Conservation (phyloP, 2,888 invertebrate genomes). For the Ephialtes manifestator region DNA sequence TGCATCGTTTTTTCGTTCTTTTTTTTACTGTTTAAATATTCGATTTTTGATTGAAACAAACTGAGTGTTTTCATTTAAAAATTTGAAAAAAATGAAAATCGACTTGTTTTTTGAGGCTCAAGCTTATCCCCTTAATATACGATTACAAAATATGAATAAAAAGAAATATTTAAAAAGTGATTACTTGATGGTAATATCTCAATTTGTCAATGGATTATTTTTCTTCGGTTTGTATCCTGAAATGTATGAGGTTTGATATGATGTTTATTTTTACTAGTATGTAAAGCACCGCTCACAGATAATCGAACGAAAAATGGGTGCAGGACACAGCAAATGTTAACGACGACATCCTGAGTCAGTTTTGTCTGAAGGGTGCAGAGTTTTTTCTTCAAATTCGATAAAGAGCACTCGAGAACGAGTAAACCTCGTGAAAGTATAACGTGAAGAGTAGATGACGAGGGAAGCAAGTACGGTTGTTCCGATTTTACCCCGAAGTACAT, state of each 20-base stretch:
- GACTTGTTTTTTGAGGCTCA: too few relatives aligned
- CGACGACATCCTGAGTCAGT: conserved; percentile 6
- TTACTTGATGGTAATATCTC: not conserved
- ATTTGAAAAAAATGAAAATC: too few relatives aligned
- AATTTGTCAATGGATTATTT: not conserved
- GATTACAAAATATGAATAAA: too few relatives aligned
- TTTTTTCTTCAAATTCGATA: conserved; percentile 31
- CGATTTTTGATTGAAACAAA: too few relatives aligned
- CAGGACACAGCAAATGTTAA: not conserved
- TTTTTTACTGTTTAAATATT: too few relatives aligned
- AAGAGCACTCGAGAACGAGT: conserved; percentile 33
- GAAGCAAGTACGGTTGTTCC: conserved; percentile 15
- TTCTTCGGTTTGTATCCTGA: not conserved
- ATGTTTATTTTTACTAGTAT: not conserved
- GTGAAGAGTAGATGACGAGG: conserved; percentile 50
- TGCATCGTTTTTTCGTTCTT: too few relatives aligned
- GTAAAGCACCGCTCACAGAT: not conserved
- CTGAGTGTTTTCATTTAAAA: too few relatives aligned
- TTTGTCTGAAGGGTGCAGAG: not conserved
- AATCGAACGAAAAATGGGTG: not conserved
- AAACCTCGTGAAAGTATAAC: conserved; percentile 51
- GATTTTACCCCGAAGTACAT: conserved; percentile 20
- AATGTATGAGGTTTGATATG: not conserved
- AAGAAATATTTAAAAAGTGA: too few relatives aligned
- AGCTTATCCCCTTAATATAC: too few relatives aligned